phyloP scores from a whole-genome alignment of 1,140 invertebrate species.

The Drepana arcuata region DNA sequence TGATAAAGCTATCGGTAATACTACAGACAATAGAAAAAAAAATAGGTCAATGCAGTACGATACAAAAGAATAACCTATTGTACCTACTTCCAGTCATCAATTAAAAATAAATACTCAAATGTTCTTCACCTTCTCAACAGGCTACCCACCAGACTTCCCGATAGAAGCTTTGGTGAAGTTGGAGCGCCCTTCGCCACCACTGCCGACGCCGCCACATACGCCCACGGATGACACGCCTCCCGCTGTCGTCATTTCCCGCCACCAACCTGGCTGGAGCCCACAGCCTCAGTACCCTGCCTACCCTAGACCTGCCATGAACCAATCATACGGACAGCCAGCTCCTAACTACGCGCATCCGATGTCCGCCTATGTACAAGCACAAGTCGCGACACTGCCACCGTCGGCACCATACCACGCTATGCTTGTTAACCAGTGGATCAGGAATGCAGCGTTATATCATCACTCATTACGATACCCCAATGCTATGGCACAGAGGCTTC shows the following conservation, averaged over 20 bases:
- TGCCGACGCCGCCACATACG: slow-evolving; percentile 81
- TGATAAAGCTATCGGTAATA: too few species aligned
- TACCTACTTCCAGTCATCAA: too few species aligned
- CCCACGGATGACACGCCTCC: slow-evolving; percentile 75
- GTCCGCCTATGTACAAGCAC: slow-evolving; percentile 62
- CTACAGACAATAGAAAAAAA: too few species aligned
- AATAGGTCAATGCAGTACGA: too few species aligned
- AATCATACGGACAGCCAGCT: slow-evolving; percentile 48
- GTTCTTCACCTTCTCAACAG: slow-evolving; percentile 51
- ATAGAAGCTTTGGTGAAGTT: slow-evolving; percentile 73
- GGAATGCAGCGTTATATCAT: slow-evolving; percentile 78
- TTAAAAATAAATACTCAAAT: too few species aligned
- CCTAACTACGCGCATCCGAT: slow-evolving; percentile 44
- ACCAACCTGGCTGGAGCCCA: slow-evolving; percentile 46
- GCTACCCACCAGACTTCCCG: slow-evolving; percentile 68
- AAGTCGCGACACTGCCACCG: slow-evolving; percentile 52
- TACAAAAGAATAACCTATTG: too few species aligned
- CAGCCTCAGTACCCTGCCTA: slow-evolving; percentile 31
- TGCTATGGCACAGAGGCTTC: slow-evolving; percentile 57
- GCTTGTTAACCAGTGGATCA: slow-evolving; percentile 81
- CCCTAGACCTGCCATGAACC: slow-evolving; percentile 42
- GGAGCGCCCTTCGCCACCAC: slow-evolving; percentile 76
- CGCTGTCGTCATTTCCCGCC: slow-evolving; percentile 45
- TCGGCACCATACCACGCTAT: slow-evolving; percentile 66
- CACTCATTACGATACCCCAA: slow-evolving; percentile 66